Conservation (phyloP, 2,888 invertebrate species). For the Drosophila histrio region DNA sequence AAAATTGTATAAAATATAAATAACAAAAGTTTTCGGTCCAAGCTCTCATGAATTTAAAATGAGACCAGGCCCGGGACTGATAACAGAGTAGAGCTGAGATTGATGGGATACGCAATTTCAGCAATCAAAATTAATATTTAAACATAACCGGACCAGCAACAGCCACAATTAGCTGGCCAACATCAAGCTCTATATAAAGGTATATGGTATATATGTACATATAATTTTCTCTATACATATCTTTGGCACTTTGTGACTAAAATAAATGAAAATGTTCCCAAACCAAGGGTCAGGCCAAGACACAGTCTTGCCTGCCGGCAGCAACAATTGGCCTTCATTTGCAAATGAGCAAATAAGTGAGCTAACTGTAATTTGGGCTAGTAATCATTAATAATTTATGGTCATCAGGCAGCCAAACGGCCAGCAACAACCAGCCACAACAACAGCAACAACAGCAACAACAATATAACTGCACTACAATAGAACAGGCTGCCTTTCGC, state of each 20-base stretch:
- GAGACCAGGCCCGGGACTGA: slow-evolving; percentile 3
- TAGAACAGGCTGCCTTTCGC: slow-evolving; percentile 12
- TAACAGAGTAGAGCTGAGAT: slow-evolving; percentile 36
- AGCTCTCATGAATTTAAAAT: slow-evolving; percentile 63
- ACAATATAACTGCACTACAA: slow-evolving; percentile 26
- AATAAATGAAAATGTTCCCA: slow-evolving; percentile 58
- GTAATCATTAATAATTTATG: slow-evolving; percentile 81
- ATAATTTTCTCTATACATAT: slow-evolving; percentile 12
- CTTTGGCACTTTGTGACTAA: slow-evolving; percentile 53
- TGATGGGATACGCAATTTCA: slow-evolving; percentile 57
- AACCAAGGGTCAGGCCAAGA: slow-evolving; percentile 5
- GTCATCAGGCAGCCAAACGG: slow-evolving; percentile 55
- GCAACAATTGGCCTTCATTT: slow-evolving; percentile 79
- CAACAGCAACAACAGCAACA: slow-evolving; percentile 11
- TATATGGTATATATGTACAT: too few relatives aligned
- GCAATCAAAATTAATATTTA: slow-evolving; percentile 77
- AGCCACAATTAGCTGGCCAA: slow-evolving; percentile 63
- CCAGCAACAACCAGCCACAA: slow-evolving; percentile 17
- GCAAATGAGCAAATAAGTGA: slow-evolving; percentile 80
- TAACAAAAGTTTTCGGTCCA: slow-evolving; percentile 60
- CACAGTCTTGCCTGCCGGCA: slow-evolving; percentile 29
- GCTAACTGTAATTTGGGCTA: slow-evolving; percentile 80
- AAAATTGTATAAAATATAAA: slow-evolving; percentile 77
- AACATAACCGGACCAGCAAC: slow-evolving; percentile 55
- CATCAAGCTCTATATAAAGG: background rate